Conservation (phyloP, 1,140 invertebrate species). For the Heliothis virescens region DNA sequence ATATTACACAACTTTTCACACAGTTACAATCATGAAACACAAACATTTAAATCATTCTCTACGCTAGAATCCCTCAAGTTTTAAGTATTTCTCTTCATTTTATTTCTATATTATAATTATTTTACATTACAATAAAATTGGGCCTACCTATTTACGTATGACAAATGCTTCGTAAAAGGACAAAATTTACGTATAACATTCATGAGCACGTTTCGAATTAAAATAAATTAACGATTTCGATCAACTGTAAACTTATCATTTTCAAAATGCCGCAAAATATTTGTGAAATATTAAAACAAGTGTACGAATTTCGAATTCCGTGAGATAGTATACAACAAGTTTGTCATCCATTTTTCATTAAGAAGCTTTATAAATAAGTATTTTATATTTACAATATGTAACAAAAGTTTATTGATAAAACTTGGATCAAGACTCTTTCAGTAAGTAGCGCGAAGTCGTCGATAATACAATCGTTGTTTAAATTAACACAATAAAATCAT, state of each 20-base stretch:
- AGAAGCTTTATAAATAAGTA: constrained; percentile 76
- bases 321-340: constrained; percentile 40
- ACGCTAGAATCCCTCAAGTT: constrained; percentile 78
- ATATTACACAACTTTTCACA: constrained; percentile 82
- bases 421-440: constrained; percentile 78
- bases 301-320: constrained; percentile 68
- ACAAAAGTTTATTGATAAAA: constrained; percentile 72
- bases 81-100: constrained; percentile 81
- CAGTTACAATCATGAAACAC: constrained; percentile 83
- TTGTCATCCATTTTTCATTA: constrained; percentile 38
- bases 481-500: constrained; percentile 50
- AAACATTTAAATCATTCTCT: constrained; percentile 82
- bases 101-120: constrained; percentile 81
- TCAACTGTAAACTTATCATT: constrained; percentile 54
- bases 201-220: constrained; percentile 75
- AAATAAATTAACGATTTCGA: constrained; percentile 73
- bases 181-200: constrained; percentile 81
- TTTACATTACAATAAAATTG: constrained; percentile 84
- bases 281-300: constrained; percentile 66
- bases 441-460: constrained; percentile 3
- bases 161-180: constrained; percentile 76
- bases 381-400: constrained; percentile 82
- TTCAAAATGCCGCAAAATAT: constrained; percentile 55
- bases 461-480: constrained; percentile 28
- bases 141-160: constrained; percentile 84